Conservation (phyloP, 2,888 invertebrate genomes). For the Ditylenchus weischeri region DNA sequence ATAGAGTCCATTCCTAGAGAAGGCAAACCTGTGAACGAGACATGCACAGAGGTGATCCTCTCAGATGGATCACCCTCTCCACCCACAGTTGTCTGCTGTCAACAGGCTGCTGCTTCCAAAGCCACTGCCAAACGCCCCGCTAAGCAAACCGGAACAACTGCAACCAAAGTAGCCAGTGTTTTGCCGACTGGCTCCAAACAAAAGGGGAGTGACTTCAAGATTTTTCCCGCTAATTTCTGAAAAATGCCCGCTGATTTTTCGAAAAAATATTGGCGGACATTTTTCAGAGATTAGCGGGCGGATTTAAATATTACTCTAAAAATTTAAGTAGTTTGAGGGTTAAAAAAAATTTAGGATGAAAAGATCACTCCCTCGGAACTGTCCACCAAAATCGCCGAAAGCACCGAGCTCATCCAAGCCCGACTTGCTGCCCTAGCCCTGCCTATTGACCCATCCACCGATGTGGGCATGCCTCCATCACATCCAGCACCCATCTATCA, state of each 20-base stretch:
- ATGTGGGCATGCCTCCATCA: slow-evolving; percentile 3
- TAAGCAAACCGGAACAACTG: background rate
- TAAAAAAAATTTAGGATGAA: too few species aligned
- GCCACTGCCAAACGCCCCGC: background rate
- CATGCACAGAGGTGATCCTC: background rate
- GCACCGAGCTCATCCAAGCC: slow-evolving; percentile 22
- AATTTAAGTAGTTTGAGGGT: too few species aligned
- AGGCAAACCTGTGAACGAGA: too few species aligned
- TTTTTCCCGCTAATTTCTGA: too few species aligned
- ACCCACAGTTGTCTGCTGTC: slow-evolving; percentile 11
- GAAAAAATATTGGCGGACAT: too few species aligned
- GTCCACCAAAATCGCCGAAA: slow-evolving; percentile 24
- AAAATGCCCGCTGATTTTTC: too few species aligned
- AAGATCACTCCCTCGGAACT: too few species aligned
- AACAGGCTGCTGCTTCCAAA: slow-evolving; percentile 13
- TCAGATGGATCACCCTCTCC: slow-evolving; percentile 18
- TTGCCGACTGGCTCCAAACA: background rate
- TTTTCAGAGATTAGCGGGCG: too few species aligned
- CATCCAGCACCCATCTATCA: background rate
- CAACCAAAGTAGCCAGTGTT: background rate
- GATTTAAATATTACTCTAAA: too few species aligned
- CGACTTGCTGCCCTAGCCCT: slow-evolving; percentile 12
- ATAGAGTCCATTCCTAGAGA: background rate
- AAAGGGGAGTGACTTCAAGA: too few species aligned
- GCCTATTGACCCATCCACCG: slow-evolving; percentile 18